Evolutionary conservation across 2,113 vertebrate species (phyloP).

Genomic region (Dolichallabes microphthalmus): DNA sequence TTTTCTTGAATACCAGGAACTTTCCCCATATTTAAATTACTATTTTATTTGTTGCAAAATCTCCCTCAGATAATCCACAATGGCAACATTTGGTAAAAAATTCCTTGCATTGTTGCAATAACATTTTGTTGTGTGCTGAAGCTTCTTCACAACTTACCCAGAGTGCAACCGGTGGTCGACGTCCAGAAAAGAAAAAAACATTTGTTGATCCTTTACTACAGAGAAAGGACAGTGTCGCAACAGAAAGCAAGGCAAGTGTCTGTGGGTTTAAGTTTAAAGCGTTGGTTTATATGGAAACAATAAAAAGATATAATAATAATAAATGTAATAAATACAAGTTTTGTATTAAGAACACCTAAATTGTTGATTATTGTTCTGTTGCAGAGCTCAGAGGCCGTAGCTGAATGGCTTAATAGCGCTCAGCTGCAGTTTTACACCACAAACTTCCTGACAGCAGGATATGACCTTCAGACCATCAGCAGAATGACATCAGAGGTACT

Average conservation of each 20-base stretch:
- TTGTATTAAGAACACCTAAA: not conserved
- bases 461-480: slow-evolving; percentile 95
- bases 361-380: slow-evolving; percentile 28
- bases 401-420: slow-evolving; percentile 93
- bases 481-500: slow-evolving; percentile 94
- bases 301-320: not conserved
- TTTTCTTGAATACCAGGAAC: not conserved
- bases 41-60: not conserved
- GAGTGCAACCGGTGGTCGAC: slow-evolving; percentile 67
- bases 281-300: not conserved
- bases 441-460: slow-evolving; percentile 93
- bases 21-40: too few relatives aligned
- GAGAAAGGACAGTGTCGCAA: slow-evolving; percentile 79
- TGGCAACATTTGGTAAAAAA: not conserved
- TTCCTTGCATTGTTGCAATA: not conserved
- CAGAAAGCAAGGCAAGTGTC: slow-evolving; percentile 51
- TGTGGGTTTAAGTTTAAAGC: slow-evolving; percentile 2
- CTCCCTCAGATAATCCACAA: not conserved
- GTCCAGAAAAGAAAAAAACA: slow-evolving; percentile 69
- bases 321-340: not conserved
- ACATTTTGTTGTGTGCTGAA: slow-evolving; percentile 50
- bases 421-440: slow-evolving; percentile 96
- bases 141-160: slow-evolving; percentile 73
- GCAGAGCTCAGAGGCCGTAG: slow-evolving; percentile 80
- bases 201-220: slow-evolving; percentile 77